These are phyloP conservation scores for Epinephelus moara DNA, from an alignment of 2,113 vertebrate genomes.

Conservation along the genomic window DNA sequence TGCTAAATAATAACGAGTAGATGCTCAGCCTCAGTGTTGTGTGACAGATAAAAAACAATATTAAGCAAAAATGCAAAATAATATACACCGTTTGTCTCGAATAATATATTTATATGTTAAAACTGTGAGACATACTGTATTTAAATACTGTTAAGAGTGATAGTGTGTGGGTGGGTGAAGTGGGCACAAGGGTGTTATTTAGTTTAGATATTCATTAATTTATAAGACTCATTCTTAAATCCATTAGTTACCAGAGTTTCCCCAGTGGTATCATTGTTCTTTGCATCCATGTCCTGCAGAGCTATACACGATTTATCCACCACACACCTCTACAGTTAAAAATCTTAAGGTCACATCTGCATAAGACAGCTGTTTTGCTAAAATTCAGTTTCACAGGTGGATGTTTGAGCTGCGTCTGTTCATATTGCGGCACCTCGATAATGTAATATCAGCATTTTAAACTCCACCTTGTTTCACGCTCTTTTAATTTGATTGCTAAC, in stretches of 20 bases:
- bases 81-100: not conserved
- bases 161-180: slow-evolving; percentile 1
- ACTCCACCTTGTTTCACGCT: not conserved
- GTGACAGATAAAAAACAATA: not conserved
- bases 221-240: slow-evolving; percentile 8
- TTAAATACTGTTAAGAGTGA: not conserved
- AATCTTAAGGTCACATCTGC: not conserved
- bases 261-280: slow-evolving; percentile 11
- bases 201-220: slow-evolving; percentile 5
- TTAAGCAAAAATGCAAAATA: not conserved
- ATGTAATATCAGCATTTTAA: slow-evolving; percentile 5
- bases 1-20: not conserved
- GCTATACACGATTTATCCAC: slow-evolving; percentile 24
- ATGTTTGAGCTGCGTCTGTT: slow-evolving; percentile 4
- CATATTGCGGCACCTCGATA: not conserved
- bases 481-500: slow-evolving; percentile 4
- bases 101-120: not conserved
- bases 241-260: slow-evolving; percentile 22
- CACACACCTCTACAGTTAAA: not conserved
- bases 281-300: slow-evolving; percentile 1
- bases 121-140: not conserved
- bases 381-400: not conserved
- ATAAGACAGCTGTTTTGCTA: not conserved
- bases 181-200: not conserved
- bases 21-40: not conserved